phyloP scores from a whole-genome alignment of 1,140 invertebrate species.

The Drosophila saltans region DNA sequence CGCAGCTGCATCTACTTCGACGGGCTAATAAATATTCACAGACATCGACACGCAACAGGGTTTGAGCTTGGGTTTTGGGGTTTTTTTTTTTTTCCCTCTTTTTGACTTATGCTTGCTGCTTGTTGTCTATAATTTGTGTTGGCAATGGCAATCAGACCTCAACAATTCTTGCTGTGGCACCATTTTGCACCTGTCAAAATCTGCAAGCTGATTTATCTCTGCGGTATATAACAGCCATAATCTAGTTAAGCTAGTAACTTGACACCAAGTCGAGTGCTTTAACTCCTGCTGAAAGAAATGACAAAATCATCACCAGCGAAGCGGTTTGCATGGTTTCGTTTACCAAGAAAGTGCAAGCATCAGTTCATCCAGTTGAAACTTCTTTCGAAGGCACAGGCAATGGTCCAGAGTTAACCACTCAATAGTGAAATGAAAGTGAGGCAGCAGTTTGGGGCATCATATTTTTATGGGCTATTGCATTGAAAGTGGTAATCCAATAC shows the following conservation, averaged over 20 bases:
- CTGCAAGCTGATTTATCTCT: constrained; percentile 30
- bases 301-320: constrained; percentile 50
- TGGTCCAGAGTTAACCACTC: constrained; percentile 17
- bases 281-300: background rate
- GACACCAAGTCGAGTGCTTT: constrained; percentile 40
- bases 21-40: constrained; percentile 73
- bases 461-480: constrained; percentile 40
- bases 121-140: constrained; percentile 54
- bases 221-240: constrained; percentile 59
- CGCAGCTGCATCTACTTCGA: constrained; percentile 51
- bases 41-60: constrained; percentile 5
- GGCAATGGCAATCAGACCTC: constrained; percentile 72
- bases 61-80: background rate
- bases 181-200: constrained; percentile 51
- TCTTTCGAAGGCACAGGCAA: constrained; percentile 19
- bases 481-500: constrained; percentile 71
- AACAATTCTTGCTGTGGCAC: constrained; percentile 65
- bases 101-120: constrained; percentile 22
- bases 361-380: background rate
- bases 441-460: constrained; percentile 18
- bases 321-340: constrained; percentile 47
- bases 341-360: constrained; percentile 60
- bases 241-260: constrained; percentile 56
- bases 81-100: constrained; percentile 21
- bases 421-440: constrained; percentile 57